Evolutionary conservation across 2,888 invertebrate species (phyloP), one percentile per base, ranked within the genome.

Genomic region (Ophioninae sp.): DNA sequence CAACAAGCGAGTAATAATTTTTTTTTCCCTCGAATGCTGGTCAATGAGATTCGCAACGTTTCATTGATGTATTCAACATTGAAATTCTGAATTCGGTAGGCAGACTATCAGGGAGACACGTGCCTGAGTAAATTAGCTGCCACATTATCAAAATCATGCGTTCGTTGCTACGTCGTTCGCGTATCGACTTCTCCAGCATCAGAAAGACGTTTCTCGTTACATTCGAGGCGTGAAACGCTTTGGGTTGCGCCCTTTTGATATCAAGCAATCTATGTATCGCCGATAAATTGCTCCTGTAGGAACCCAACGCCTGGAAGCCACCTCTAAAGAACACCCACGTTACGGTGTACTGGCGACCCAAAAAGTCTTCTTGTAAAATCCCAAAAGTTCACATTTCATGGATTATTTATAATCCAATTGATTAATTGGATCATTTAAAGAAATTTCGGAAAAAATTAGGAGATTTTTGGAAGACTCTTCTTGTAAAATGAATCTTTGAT

Each of bases 291-390:
- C 67, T 72, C 41, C 67, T 41, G 22, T 79, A 64, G 41, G n/a
- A 39, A 22, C 77, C 64, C 78, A 41, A 56, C n/a, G 39, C 22
- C 65, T 72, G 22, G 59, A 72, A 61, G 61, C 39, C 59, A 37
- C 41, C 10, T 39, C 51, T 59, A 44, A 37, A 61, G 75, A 79
- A 76, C 83, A 77, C 83, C 83, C 83, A 83, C 79, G 79, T 41
- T 22, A 37, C 20, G 59, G 5, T 56, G 69, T 58, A 71, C 20
- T 6, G 59, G 58, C 72, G 20, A 39, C 3, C 10, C 9, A 72
- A 72, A 72, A 72, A 72, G 10, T 37, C 39, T 13, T 41, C 6
- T 6, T 10, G n/a, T 23, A 22, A 44, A 44, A 20, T 68, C 20
- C 6, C 3, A 10, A 9, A 58, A 37, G 17, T 9, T 37, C 44